Evolutionary conservation across 1,140 invertebrate genomes (phyloP).

Genomic region (Trachymyrmex septentrionalis): DNA sequence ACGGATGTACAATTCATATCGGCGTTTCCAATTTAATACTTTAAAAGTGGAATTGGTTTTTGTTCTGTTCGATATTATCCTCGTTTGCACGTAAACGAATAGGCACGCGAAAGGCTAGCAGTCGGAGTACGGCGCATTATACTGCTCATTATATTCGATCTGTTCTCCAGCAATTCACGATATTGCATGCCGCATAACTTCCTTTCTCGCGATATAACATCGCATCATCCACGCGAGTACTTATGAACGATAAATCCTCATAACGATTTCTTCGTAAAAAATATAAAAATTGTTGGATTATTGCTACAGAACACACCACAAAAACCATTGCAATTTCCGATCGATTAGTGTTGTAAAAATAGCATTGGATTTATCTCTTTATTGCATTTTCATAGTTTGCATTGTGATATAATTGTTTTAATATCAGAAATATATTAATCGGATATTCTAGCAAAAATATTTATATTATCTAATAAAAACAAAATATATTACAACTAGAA

Average conservation of each 20-base stretch:
- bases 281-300: conserved; percentile 45
- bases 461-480: conserved; percentile 1
- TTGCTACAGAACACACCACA: conserved; percentile 4
- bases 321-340: conserved; percentile 44
- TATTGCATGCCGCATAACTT: conserved; percentile 59
- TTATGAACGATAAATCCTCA: conserved; percentile 33
- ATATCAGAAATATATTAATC: neutral
- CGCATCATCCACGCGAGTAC: conserved; percentile 32
- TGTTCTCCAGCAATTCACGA: conserved; percentile 37
- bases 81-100: conserved; percentile 52
- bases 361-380: neutral
- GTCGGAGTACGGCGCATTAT: conserved; percentile 35
- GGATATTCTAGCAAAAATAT: neutral
- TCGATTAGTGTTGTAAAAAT: conserved; percentile 47
- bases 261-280: conserved; percentile 22
- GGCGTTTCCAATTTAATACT: conserved; percentile 7
- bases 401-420: neutral
- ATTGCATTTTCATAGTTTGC: neutral
- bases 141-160: conserved; percentile 56
- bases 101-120: conserved; percentile 29
- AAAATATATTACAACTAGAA: neutral
- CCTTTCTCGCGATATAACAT: conserved; percentile 56
- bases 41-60: conserved; percentile 27
- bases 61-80: conserved; percentile 26
- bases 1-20: neutral